These are phyloP conservation scores for Aphis gossypii DNA, from an alignment of 1,140 invertebrate genomes.

Conservation along the genomic window DNA sequence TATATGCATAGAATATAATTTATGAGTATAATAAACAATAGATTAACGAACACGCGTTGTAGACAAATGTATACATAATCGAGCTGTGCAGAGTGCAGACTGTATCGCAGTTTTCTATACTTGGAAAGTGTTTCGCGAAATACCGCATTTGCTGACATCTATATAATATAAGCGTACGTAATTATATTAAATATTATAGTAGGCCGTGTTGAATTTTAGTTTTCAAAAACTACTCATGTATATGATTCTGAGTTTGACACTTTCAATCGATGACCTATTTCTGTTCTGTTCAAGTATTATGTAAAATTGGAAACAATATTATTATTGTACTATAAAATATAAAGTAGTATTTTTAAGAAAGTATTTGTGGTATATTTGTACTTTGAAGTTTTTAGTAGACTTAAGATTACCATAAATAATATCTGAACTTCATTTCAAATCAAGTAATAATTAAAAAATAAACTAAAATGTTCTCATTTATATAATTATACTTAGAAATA, in stretches of 20 bases:
- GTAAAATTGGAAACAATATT: neutral
- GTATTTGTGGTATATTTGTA: neutral
- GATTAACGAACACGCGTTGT: neutral
- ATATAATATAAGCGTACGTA: too few species aligned
- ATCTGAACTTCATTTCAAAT: neutral
- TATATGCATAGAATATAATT: neutral
- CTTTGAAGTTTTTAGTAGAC: neutral
- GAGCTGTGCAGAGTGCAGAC: neutral
- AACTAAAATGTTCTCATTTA: neutral
- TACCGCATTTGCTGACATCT: neutral
- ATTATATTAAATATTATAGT: neutral
- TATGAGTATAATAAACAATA: neutral
- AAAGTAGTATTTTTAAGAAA: neutral
- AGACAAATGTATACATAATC: neutral
- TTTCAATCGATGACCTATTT: slow-evolving; percentile 15
- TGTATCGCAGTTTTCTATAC: neutral
- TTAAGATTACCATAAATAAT: neutral
- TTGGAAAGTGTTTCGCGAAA: neutral
- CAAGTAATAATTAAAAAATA: neutral
- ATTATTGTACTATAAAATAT: neutral
- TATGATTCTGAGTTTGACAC: neutral
- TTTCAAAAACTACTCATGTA: neutral
- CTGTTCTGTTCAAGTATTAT: neutral
- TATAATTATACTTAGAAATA: neutral
- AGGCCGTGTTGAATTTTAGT: neutral